Conservation (phyloP, 2,888 invertebrate species). For the Dolomedes plantarius region DNA sequence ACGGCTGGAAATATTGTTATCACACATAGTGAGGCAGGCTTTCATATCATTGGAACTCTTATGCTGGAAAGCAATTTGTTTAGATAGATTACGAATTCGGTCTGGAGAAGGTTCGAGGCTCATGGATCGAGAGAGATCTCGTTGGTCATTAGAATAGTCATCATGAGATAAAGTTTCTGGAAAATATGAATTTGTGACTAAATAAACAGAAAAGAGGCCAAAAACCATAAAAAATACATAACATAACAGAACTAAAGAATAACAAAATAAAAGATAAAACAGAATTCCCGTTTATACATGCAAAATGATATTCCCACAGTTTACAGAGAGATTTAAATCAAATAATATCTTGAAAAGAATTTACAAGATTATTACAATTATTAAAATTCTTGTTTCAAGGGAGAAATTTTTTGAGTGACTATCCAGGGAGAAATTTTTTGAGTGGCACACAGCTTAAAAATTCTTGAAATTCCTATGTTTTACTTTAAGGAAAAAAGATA, state of each 20-base stretch:
- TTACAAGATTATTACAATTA: too few relatives aligned
- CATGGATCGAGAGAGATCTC: conserved; percentile 24
- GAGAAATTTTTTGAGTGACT: too few relatives aligned
- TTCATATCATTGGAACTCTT: conserved; percentile 68
- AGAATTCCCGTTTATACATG: too few relatives aligned
- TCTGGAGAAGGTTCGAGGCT: conserved; percentile 32
- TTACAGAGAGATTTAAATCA: too few relatives aligned
- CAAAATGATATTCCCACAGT: too few relatives aligned
- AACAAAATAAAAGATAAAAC: too few relatives aligned
- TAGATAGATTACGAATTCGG: conserved; percentile 43
- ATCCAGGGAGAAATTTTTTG: too few relatives aligned
- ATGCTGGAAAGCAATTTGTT: conserved; percentile 51
- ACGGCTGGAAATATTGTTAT: conserved; percentile 23
- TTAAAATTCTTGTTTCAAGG: too few relatives aligned
- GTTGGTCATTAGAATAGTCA: conserved; percentile 29
- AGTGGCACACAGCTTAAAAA: too few relatives aligned
- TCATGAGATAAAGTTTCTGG: conserved; percentile 46
- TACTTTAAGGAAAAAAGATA: too few relatives aligned
- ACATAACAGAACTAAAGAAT: not conserved
- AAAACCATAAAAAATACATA: conserved; percentile 10
- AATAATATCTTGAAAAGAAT: too few relatives aligned
- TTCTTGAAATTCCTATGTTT: too few relatives aligned
- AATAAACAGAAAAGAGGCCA: not conserved
- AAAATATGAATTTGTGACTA: conserved; percentile 35
- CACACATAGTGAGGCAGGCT: conserved; percentile 71